phyloP scores from a whole-genome alignment of 2,797 vertebrate species.

The Hylomyscus alleni region DNA sequence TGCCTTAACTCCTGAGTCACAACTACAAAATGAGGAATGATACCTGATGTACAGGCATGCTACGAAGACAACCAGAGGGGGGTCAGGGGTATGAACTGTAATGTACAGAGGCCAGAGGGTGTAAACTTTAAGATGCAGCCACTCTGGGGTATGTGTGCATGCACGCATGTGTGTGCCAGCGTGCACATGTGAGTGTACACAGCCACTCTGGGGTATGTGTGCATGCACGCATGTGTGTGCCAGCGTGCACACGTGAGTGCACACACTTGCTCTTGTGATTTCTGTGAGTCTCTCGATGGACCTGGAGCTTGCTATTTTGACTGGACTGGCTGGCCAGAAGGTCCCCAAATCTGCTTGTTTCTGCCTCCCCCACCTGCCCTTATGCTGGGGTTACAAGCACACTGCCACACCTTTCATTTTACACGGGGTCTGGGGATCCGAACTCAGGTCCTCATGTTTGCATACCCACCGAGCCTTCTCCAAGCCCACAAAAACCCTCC shows the following conservation, averaged over 20 bases:
- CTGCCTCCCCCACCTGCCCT: neutral
- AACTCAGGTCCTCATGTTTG: neutral
- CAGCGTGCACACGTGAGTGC: too few relatives aligned
- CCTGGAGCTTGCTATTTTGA: neutral
- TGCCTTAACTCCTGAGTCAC: neutral
- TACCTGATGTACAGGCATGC: fast-evolving
- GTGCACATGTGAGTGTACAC: neutral
- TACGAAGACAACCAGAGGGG: fast-evolving
- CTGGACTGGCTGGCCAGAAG: neutral
- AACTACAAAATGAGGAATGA: neutral
- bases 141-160: too few relatives aligned
- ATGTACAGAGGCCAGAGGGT: neutral
- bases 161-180: too few relatives aligned
- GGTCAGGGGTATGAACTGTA: neutral
- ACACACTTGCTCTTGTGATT: neutral
- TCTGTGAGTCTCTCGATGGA: too few relatives aligned
- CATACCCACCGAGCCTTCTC: neutral
- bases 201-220: neutral
- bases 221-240: neutral
- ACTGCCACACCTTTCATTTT: neutral
- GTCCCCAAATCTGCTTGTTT: neutral
- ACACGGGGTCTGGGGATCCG: neutral
- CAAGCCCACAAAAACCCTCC: neutral
- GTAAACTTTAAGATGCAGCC: neutral
- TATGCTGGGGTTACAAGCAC: neutral